Percentiles rank a stretch among this genome's conserved stretches.
These are phyloP conservation scores for Acrobasis consociella DNA, from an alignment of 2,888 invertebrate species.

Conservation along the genomic window DNA sequence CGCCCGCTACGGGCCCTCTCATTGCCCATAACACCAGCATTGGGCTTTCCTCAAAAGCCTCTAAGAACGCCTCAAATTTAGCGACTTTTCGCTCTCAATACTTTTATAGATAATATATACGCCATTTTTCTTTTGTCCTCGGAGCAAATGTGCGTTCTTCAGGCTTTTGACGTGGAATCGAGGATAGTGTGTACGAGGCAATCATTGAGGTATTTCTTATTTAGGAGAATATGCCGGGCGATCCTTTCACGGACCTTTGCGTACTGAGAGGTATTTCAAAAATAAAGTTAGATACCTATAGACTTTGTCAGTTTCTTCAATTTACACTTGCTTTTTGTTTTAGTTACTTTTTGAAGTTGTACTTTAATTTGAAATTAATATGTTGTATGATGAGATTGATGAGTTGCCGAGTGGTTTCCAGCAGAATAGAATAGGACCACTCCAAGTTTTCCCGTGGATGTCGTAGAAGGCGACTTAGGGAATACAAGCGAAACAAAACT, in stretches of 20 bases:
- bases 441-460: no score
- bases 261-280: constrained; percentile 29
- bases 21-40: constrained; percentile 79
- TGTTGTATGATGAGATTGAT: no score
- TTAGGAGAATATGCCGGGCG: constrained; percentile 51
- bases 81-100: constrained; percentile 79
- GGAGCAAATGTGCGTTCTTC: constrained; percentile 55
- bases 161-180: constrained; percentile 43
- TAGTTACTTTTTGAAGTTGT: no score
- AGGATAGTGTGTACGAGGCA: constrained; percentile 50
- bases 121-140: constrained; percentile 55
- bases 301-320: not conserved
- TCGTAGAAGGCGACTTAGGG: no score
- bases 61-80: constrained; percentile 78
- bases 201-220: constrained; percentile 65
- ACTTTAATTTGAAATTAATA: no score
- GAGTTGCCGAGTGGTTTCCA: no score
- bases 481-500: no score
- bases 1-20: constrained; percentile 74
- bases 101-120: constrained; percentile 69
- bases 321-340: no score
- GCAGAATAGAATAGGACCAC: no score
- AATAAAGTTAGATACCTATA: not conserved
- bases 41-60: constrained; percentile 79
- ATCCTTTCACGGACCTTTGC: constrained; percentile 37